A percentile compares a stretch with the other conserved stretches of the same genome.
Conservation (phyloP, 2,888 invertebrate species). For the Hydriomena furcata region DNA sequence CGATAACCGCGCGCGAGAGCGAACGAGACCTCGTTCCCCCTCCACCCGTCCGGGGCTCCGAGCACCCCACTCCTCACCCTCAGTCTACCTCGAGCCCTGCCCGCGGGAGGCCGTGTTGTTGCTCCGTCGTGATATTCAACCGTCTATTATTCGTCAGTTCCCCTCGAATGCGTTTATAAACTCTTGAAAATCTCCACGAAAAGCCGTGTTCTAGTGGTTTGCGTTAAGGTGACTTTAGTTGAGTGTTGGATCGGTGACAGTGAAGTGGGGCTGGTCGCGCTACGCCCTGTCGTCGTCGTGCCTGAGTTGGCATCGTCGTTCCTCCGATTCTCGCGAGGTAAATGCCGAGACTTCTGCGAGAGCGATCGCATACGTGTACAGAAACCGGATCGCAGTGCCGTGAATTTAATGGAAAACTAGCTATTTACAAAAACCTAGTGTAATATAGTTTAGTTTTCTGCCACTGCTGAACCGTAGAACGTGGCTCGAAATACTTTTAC, state of each 20-base stretch:
- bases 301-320: slow-evolving; percentile 74
- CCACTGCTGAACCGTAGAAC: slow-evolving; percentile 47
- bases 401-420: slow-evolving; percentile 51
- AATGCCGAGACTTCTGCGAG: slow-evolving; percentile 68
- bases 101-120: slow-evolving; percentile 48
- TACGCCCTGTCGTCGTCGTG: slow-evolving; percentile 64
- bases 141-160: slow-evolving; percentile 73
- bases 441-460: slow-evolving; percentile 48
- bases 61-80: slow-evolving; percentile 39
- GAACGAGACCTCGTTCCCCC: slow-evolving; percentile 54
- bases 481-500: slow-evolving; percentile 62
- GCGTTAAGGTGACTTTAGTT: slow-evolving; percentile 51
- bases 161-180: slow-evolving; percentile 52
- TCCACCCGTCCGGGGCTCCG: slow-evolving; percentile 52
- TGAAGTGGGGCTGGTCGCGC: slow-evolving; percentile 69
- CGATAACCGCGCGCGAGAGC: slow-evolving; percentile 56
- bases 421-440: slow-evolving; percentile 51
- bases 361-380: slow-evolving; percentile 71
- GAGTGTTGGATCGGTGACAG: slow-evolving; percentile 67
- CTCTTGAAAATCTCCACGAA: slow-evolving; percentile 47
- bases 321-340: slow-evolving; percentile 75
- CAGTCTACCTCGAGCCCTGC: slow-evolving; percentile 67
- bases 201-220: slow-evolving; percentile 45
- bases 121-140: slow-evolving; percentile 46
- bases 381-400: slow-evolving; percentile 68